Evolutionary conservation across 2,797 vertebrate species (phyloP).

Genomic region (Prionace glauca): DNA sequence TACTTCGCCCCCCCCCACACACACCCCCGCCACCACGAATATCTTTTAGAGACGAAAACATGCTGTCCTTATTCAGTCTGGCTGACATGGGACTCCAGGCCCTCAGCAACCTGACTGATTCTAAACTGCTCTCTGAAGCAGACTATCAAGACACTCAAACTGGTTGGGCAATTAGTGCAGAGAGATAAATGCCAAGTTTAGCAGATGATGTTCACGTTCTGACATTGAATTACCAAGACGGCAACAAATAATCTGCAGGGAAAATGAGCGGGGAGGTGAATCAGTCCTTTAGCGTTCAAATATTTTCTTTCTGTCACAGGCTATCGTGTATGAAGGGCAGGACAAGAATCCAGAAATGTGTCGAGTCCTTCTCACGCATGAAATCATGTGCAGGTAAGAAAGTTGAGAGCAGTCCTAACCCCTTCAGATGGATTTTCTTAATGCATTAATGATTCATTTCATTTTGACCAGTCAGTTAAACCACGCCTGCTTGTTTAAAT

Average conservation of each 20-base stretch:
- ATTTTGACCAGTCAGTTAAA: neutral
- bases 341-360: conserved; percentile 98
- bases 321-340: conserved; percentile 91
- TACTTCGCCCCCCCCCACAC: no score
- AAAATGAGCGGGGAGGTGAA: neutral
- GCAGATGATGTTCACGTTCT: neutral
- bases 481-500: conserved; percentile 50
- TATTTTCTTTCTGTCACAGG: conserved; percentile 56
- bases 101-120: neutral
- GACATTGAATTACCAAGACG: neutral
- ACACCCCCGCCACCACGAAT: no score
- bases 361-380: conserved; percentile 87
- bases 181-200: neutral
- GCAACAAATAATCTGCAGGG: neutral
- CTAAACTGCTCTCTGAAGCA: neutral
- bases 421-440: neutral
- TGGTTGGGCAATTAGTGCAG: neutral
- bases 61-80: neutral
- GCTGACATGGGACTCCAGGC: neutral
- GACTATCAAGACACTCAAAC: neutral
- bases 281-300: neutral
- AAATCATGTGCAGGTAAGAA: conserved; percentile 93
- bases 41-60: neutral
- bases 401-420: neutral
- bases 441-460: neutral